Base-by-base conservation (phyloP, 2,888 invertebrate genomes). In the Drosophila planitibia region DNA sequence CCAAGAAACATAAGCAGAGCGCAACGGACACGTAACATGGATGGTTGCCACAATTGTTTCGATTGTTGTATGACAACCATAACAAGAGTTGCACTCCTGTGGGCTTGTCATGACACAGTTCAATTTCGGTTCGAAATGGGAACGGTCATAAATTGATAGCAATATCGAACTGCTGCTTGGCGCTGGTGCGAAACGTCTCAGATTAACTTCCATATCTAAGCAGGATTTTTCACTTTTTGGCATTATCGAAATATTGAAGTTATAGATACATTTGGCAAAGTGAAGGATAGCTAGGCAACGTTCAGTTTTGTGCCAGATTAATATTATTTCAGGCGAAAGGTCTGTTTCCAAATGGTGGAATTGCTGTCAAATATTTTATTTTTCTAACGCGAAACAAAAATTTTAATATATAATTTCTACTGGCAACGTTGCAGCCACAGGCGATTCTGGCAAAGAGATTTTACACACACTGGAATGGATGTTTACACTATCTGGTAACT, bases 71-170 rank as follows among this genome's bases (percentile, higher is more conserved):
- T 70, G 70, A 70, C 74, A 78, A 67, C 74, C 66, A 63, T 57
- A 76, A 65, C 73, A 76, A 76, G 25, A 32, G 49, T 49, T 58
- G 61, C 63, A 44, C 51, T 70, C 87, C 76, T 79, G 47, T 80
- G 88, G 85, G 83, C 76, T 80, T 75, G 74, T 66, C 82, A 80
- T 70, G 85, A 71, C 86, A 77, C 86, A 83, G 83, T 88, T 88
- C 85, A 86, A 85, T 86, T 86, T 83, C 73, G 64, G 28, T 68
- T 67, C 66, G 55, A 62, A 59, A 67, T 41, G 57, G 44, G 51
- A 54, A 70, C 57, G 65, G 39, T 44, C 41, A 41, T 52, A 70
- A 76, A 60, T 64, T 62, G 71, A 67, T 72, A 49, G 69, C 49
- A 68, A 63, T 70, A 12, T 62, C 33, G 32, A 57, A 55, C 41